These are phyloP conservation scores for Zaprionus kolodkinae DNA, from an alignment of 1,140 invertebrate species.

Conservation along the genomic window DNA sequence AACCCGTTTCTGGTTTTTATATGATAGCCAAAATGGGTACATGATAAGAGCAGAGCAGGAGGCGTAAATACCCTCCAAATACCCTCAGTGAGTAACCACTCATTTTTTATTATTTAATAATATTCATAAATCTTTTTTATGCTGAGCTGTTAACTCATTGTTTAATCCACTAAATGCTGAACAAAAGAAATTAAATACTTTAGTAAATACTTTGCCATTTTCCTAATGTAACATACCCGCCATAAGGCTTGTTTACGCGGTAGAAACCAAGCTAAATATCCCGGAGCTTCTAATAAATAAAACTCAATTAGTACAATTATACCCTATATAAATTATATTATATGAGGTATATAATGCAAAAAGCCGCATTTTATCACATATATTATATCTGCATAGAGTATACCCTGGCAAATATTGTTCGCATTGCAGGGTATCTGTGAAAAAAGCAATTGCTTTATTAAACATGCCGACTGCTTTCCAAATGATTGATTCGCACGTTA, in stretches of 20 bases:
- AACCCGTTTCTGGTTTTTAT: conserved; percentile 44
- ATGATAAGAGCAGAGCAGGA: conserved; percentile 14
- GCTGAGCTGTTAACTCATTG: not conserved
- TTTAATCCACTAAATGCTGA: not conserved
- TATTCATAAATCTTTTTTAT: not conserved
- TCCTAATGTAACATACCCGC: not conserved
- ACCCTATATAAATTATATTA: conserved; percentile 1
- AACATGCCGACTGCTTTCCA: conserved; percentile 42
- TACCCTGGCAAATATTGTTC: not conserved
- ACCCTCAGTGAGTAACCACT: too few species aligned
- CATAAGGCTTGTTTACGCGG: not conserved
- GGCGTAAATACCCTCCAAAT: conserved; percentile 20
- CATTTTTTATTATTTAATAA: not conserved
- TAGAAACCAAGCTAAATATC: not conserved
- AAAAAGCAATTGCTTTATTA: conserved; percentile 15
- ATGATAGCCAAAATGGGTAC: conserved; percentile 45
- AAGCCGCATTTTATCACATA: not conserved
- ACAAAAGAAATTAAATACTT: not conserved
- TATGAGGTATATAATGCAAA: not conserved
- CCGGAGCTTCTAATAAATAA: not conserved
- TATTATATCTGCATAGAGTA: not conserved
- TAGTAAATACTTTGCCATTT: not conserved
- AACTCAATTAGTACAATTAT: conserved; percentile 6
- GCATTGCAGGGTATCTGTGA: not conserved
- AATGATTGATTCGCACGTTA: conserved; percentile 60